phyloP scores from a whole-genome alignment of 1,140 invertebrate genomes.

The Akabosia matsudoensis region DNA sequence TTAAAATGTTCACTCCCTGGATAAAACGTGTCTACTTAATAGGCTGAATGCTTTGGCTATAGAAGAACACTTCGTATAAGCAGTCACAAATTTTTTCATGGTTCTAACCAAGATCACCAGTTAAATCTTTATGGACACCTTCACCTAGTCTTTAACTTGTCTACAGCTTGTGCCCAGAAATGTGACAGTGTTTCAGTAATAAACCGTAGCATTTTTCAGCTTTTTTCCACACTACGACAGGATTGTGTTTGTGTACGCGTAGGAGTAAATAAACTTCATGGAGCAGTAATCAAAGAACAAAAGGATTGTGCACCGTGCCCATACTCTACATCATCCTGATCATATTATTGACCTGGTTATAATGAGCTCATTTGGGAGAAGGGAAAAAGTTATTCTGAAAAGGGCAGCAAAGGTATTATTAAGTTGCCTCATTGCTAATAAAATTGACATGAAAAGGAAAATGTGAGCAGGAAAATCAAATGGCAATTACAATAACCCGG shows the following conservation, averaged over 20 bases:
- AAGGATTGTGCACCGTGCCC: background rate
- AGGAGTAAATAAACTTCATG: background rate
- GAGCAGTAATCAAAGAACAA: background rate
- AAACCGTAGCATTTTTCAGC: background rate
- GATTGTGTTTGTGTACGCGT: no score
- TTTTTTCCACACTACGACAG: background rate
- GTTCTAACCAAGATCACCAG: no score
- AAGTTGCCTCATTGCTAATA: slow-evolving; percentile 7
- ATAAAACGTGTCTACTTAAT: no score
- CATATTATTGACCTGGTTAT: background rate
- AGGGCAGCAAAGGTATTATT: background rate
- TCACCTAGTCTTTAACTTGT: no score
- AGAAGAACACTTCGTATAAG: no score
- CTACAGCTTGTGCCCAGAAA: no score
- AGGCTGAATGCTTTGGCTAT: no score
- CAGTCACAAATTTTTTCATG: no score
- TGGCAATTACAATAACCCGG: no score
- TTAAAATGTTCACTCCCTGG: no score
- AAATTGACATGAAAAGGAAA: background rate
- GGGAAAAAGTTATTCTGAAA: background rate
- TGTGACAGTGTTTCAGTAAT: background rate
- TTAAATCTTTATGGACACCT: no score
- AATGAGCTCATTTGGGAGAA: background rate
- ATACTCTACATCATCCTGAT: background rate
- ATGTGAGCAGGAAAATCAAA: background rate